These are phyloP conservation scores for Bombus vancouverensis DNA, from an alignment of 1,140 invertebrate species.

Conservation along the genomic window DNA sequence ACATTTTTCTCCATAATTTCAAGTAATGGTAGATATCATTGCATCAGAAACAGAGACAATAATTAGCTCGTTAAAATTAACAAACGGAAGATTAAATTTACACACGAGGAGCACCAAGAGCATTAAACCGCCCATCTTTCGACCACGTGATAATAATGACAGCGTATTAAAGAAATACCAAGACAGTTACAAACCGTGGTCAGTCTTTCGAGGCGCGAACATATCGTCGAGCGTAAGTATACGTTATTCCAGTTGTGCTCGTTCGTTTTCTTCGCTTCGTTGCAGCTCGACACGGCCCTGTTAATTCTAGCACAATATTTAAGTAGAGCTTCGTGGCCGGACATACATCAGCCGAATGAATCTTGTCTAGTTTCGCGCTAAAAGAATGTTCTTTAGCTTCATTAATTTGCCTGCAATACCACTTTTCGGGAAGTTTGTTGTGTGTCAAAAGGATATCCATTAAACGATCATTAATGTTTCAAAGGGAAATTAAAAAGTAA, in stretches of 20 bases:
- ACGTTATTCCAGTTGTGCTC: slow-evolving; percentile 27
- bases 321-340: slow-evolving; percentile 48
- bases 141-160: slow-evolving; percentile 2
- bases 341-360: slow-evolving; percentile 28
- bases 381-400: slow-evolving; percentile 1
- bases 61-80: neutral
- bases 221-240: slow-evolving; percentile 49
- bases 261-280: slow-evolving; percentile 66
- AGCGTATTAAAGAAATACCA: slow-evolving; percentile 61
- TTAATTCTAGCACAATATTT: slow-evolving; percentile 72
- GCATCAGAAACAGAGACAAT: neutral
- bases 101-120: neutral
- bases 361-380: slow-evolving; percentile 40
- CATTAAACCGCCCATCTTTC: neutral
- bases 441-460: neutral
- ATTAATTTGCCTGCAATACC: slow-evolving; percentile 20
- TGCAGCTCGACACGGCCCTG: slow-evolving; percentile 66
- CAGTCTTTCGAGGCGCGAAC: slow-evolving; percentile 43
- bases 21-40: neutral
- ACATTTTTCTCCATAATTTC: too few species aligned
- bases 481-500: slow-evolving; percentile 7
- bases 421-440: slow-evolving; percentile 24
- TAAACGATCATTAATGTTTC: slow-evolving; percentile 5
- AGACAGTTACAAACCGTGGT: slow-evolving; percentile 61
- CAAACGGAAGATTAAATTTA: neutral